Percentiles rank a stretch among this genome's conserved stretches.
These are phyloP conservation scores for Diogma glabrata DNA, from an alignment of 2,888 invertebrate genomes.

Conservation along the genomic window DNA sequence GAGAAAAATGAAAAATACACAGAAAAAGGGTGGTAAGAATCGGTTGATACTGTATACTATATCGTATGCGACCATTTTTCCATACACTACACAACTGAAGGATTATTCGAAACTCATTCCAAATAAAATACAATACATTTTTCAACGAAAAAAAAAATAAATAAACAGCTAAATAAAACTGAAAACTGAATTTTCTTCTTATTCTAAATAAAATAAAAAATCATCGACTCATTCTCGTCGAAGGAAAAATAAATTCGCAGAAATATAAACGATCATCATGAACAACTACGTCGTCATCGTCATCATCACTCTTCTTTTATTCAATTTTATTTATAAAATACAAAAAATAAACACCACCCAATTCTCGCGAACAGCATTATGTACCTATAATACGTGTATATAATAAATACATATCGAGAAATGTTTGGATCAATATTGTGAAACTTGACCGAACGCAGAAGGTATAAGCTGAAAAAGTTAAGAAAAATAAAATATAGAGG, in stretches of 20 bases:
- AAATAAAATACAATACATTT: neutral
- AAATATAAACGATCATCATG: conserved; percentile 13
- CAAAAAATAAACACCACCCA: conserved; percentile 6
- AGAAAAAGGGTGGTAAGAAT: conserved; percentile 4
- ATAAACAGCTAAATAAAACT: too few relatives aligned
- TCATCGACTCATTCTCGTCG: conserved; percentile 5
- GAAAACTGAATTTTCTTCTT: conserved; percentile 4
- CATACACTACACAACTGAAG: too few relatives aligned
- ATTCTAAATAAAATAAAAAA: conserved; percentile 4
- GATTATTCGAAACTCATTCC: conserved; percentile 14
- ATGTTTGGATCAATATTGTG: conserved; percentile 11
- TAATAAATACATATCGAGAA: conserved; percentile 7
- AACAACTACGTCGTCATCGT: conserved; percentile 9
- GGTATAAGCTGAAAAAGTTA: conserved; percentile 7
- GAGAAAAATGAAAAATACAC: neutral
- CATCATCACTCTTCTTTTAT: conserved; percentile 10
- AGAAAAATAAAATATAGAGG: neutral
- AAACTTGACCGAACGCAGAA: conserved; percentile 12
- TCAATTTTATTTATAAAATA: conserved; percentile 3
- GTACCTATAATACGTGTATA: conserved; percentile 5
- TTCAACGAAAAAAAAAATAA: conserved; percentile 3
- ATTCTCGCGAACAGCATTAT: conserved; percentile 11
- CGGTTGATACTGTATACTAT: too few relatives aligned
- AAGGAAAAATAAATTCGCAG: conserved; percentile 4
- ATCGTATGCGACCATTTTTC: too few relatives aligned